Conservation (phyloP, 2,797 vertebrate species). For the Odontamblyopus lacepedii region DNA sequence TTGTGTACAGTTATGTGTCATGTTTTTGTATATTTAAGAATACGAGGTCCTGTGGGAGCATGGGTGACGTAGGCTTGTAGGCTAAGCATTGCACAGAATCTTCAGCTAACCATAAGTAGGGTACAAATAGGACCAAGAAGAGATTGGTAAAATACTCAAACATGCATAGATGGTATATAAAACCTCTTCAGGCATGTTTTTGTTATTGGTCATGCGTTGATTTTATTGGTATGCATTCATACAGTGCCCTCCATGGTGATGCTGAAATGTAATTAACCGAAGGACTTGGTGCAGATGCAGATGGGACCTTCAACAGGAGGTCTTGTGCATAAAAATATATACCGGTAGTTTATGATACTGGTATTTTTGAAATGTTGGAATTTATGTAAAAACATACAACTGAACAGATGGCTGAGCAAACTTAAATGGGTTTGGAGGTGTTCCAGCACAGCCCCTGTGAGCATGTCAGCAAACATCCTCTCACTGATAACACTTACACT, state of each 20-base stretch:
- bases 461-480: slow-evolving; percentile 65
- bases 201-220: no score
- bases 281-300: slow-evolving; percentile 32
- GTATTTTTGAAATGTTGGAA: slow-evolving; percentile 57
- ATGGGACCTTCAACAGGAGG: slow-evolving; percentile 37
- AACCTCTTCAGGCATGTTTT: no score
- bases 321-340: slow-evolving; percentile 42
- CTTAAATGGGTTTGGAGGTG: slow-evolving; percentile 65
- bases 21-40: no score
- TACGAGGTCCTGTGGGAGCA: no score
- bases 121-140: no score
- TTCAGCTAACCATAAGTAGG: no score
- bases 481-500: slow-evolving; percentile 48
- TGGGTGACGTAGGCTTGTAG: no score
- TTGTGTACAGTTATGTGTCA: no score
- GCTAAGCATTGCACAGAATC: no score
- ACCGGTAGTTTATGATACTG: slow-evolving; percentile 46
- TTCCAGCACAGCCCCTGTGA: slow-evolving; percentile 61
- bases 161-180: no score
- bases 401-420: slow-evolving; percentile 69
- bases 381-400: slow-evolving; percentile 51
- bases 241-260: not conserved
- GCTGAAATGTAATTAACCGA: slow-evolving; percentile 1
- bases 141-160: no score
- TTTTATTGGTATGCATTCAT: not conserved